phyloP scores from a whole-genome alignment of 2,113 vertebrate genomes.

The Probosciger aterrimus region DNA sequence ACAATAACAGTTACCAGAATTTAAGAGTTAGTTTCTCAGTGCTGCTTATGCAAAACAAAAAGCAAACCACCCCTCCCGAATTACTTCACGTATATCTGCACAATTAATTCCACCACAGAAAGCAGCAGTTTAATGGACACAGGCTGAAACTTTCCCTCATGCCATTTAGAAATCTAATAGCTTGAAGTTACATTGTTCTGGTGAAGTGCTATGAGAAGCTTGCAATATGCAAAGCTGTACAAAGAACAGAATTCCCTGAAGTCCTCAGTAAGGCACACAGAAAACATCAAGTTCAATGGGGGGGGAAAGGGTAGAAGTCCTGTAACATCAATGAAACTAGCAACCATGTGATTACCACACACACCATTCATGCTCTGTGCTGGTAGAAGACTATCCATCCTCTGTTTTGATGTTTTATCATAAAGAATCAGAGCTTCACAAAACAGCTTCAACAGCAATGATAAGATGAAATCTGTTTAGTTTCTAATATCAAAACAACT shows the following conservation, averaged over 20 bases:
- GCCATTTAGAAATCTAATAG: not conserved
- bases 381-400: not conserved
- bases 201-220: not conserved
- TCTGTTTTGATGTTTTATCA: not conserved
- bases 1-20: not conserved
- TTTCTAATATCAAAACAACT: not conserved
- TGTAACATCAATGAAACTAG: not conserved
- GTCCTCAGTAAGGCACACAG: not conserved
- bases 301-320: not conserved
- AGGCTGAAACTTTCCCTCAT: not conserved
- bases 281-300: not conserved
- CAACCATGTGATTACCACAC: not conserved
- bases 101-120: not conserved
- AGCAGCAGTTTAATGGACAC: not conserved
- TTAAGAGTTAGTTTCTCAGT: not conserved
- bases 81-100: not conserved
- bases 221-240: not conserved
- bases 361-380: not conserved
- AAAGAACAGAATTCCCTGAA: not conserved
- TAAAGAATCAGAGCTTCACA: not conserved
- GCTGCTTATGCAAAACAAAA: not conserved
- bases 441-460: not conserved
- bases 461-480: not conserved
- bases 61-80: not conserved
- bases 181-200: not conserved